These are phyloP conservation scores for Nymphalis urticae DNA, from an alignment of 2,888 invertebrate species.

Conservation along the genomic window DNA sequence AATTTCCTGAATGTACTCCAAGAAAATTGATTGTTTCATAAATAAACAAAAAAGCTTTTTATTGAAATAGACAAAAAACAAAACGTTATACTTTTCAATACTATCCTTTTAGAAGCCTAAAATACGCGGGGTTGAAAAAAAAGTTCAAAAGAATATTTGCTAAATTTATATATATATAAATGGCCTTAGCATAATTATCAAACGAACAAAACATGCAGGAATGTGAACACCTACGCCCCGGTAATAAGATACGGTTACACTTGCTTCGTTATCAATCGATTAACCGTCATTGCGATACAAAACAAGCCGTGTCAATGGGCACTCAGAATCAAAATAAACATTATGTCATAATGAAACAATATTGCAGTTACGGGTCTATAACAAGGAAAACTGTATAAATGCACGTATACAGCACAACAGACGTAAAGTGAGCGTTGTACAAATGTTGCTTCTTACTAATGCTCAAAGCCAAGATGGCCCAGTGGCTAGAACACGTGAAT, in stretches of 20 bases:
- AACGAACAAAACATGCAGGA: slow-evolving; percentile 50
- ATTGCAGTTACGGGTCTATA: slow-evolving; percentile 3
- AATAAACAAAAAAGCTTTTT: no score
- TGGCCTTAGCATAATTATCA: slow-evolving; percentile 33
- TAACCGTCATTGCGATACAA: slow-evolving; percentile 40
- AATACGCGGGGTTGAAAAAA: no score
- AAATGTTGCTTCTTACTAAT: no score
- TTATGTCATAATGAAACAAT: slow-evolving; percentile 24
- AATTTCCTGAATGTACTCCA: no score
- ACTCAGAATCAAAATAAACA: slow-evolving; percentile 26
- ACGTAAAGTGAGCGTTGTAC: background rate
- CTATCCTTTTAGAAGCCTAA: no score
- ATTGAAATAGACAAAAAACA: no score
- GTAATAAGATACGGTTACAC: slow-evolving; percentile 65
- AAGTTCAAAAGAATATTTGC: no score
- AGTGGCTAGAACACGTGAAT: no score
- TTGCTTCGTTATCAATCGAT: slow-evolving; percentile 59
- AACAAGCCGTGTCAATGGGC: slow-evolving; percentile 24
- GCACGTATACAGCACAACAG: background rate
- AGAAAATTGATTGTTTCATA: no score
- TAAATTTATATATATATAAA: background rate
- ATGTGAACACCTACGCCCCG: slow-evolving; percentile 52
- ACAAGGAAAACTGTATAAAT: background rate
- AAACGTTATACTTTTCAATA: no score
- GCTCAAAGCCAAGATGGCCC: no score